Evolutionary conservation across 2,888 invertebrate genomes (phyloP), one percentile per base, ranked within the genome.

Genomic region (Eupithecia inturbata): DNA sequence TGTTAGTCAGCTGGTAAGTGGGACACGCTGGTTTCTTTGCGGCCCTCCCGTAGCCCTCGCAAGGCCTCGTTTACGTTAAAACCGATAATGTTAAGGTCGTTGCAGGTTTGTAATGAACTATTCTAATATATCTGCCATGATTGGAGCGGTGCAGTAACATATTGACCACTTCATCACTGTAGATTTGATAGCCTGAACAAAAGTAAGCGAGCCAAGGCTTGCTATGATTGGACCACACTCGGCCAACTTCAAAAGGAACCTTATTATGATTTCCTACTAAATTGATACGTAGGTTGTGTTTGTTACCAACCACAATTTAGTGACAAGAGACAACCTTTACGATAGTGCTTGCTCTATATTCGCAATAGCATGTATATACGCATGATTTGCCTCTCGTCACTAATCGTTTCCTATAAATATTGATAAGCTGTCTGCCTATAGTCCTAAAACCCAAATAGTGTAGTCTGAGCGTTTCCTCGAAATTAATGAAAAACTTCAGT

Each of bases 11-110:
- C 82, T 87, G 83, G 88, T 90, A 93, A 93, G 91, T 93, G 80
- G 93, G 91, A 82, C 92, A 92, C 86, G 83, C 87, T 91, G 90
- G 87, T 92, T 92, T 92, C 92, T 91, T 91, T 84, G 89, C 84
- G 85, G 85, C 87, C 87, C 89, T 88, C 83, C 85, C 84, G 84
- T 83, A 88, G 90, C 89, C 89, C 89, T 90, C 86, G 81, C 85
- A 86, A 88, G 90, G 90, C 88, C 88, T 85, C 84, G 85, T 83
- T 86, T 84, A 81, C 81, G 81, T 84, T 85, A 82, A 77, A 82
- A 81, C 71, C 82, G 80, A 83, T 86, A 85, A 84, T 84, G 85
- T 84, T 87, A 87, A 89, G 89, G 89, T 89, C 88, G 84, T 77
- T 80, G 72, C 53, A 68, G 75, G 78, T 75, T 75, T 78, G 72